These are phyloP conservation scores for Adoxophyes honmai DNA, from an alignment of 1,140 invertebrate genomes.

Conservation along the genomic window DNA sequence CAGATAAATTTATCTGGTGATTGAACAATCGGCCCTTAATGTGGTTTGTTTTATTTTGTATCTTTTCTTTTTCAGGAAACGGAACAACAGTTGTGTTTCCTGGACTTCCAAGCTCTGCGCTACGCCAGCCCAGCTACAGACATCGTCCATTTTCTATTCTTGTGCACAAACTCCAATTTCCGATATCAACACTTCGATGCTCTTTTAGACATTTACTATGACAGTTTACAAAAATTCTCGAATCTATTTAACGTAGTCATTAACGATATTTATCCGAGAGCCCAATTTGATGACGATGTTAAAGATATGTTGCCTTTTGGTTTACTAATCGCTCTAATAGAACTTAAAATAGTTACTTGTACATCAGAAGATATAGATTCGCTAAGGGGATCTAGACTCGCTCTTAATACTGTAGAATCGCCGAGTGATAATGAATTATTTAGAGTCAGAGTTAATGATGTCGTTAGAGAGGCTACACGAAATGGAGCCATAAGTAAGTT, in stretches of 20 bases:
- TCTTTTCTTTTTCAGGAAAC: constrained; percentile 42
- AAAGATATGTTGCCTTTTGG: constrained; percentile 43
- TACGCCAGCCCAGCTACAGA: constrained; percentile 52
- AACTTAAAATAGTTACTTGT: constrained; percentile 47
- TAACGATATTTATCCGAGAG: constrained; percentile 35
- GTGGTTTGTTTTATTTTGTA: not conserved
- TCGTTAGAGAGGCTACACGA: constrained; percentile 44
- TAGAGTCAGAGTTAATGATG: constrained; percentile 50
- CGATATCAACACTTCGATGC: constrained; percentile 46
- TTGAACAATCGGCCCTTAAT: too few species aligned
- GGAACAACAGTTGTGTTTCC: constrained; percentile 42
- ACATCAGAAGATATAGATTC: constrained; percentile 34
- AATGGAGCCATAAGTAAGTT: constrained; percentile 50
- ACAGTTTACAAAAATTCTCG: constrained; percentile 44
- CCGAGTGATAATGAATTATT: constrained; percentile 28
- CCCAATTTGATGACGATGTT: constrained; percentile 44
- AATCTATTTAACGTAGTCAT: constrained; percentile 40
- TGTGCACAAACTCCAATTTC: constrained; percentile 56
- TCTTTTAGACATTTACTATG: constrained; percentile 43
- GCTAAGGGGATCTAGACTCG: constrained; percentile 23
- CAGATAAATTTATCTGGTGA: too few species aligned
- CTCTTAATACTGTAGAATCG: constrained; percentile 16
- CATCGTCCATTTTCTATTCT: constrained; percentile 52
- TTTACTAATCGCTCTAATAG: constrained; percentile 46
- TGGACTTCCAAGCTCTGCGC: constrained; percentile 63